Conservation (phyloP, 2,797 vertebrate species). For the Thaleichthys pacificus region DNA sequence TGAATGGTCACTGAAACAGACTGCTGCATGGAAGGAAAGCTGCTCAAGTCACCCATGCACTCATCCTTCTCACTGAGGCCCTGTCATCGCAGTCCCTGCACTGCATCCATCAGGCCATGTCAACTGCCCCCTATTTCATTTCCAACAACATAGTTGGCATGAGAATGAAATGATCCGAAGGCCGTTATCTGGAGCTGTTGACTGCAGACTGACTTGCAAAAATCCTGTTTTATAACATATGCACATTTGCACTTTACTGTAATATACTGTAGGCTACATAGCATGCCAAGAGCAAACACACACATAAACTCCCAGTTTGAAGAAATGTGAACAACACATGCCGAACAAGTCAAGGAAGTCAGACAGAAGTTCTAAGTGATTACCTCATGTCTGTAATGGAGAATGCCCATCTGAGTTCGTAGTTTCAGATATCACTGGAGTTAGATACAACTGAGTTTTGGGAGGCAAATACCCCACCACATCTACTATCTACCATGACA, state of each 20-base stretch:
- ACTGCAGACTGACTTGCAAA: conserved; percentile 57
- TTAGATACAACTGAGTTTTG: too few relatives aligned
- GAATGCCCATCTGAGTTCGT: neutral
- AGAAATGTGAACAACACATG: conserved; percentile 56
- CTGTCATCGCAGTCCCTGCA: conserved; percentile 49
- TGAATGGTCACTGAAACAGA: neutral
- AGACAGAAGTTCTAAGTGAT: conserved; percentile 60
- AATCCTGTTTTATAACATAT: conserved; percentile 54
- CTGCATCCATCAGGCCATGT: conserved; percentile 43
- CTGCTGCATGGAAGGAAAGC: conserved; percentile 19
- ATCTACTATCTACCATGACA: too few relatives aligned
- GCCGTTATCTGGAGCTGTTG: conserved; percentile 41
- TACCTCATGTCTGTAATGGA: conserved; percentile 65
- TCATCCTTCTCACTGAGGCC: conserved; percentile 44
- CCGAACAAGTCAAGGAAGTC: neutral
- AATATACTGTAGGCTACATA: conserved; percentile 50
- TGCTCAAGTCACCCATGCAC: conserved; percentile 33
- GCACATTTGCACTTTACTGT: conserved; percentile 35
- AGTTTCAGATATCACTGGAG: too few relatives aligned
- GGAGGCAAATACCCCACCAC: too few relatives aligned
- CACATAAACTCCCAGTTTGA: conserved; percentile 26
- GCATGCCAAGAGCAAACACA: conserved; percentile 41
- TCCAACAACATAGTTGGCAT: conserved; percentile 42
- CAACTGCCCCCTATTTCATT: conserved; percentile 49
- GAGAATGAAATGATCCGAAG: conserved; percentile 38